Base-by-base conservation (phyloP, 2,797 vertebrate species). In the Synaphobranchus kaupii region DNA sequence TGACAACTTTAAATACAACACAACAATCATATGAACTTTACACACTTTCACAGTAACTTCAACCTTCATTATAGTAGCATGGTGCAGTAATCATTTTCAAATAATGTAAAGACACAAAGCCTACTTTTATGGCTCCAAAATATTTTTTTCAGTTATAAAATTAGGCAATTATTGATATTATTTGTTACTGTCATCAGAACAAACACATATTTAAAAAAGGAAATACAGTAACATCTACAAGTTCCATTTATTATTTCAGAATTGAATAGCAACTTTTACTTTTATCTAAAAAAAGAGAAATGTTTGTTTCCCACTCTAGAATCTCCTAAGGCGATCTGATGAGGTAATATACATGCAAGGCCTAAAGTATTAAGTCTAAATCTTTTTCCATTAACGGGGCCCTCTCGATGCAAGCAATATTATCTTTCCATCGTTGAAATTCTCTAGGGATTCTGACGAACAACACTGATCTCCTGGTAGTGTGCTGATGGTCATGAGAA, bases 381-480 rank as follows among this genome's bases (percentile, higher is more conserved):
- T 20, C 84, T 52, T 50, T 52, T 50, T 76, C 60, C 68, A 85
- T 71, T 71, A 85, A 73, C 25, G 48, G 28, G 66, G 34, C 47
- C 68, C 50, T 71, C 28, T 73, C n/a, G 50, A 85, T 71, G 66
- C 66, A 52, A 71, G 73, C 76, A 93, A 84, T 50, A 17, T 1
- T 54, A 15, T 83, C 87, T 89, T 87, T 90, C 39, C 76, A 71
- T 89, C 91, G 90, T 76, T 47, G 80, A 90, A 90, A 91, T 89
- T 92, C 95, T 94, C 92, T 54, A 89, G 91, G 92, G 93, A 95
- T 93, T 50, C 80, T 85, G 90, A 84, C 90, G 90, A 90, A 85
- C 82, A 92, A 89, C 87, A 87, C 90, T 60, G 90, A 92, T 89
- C 88, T 89, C 86, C 52, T 58, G 84, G 86, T 89, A 81, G 47